Conservation (phyloP, 1,140 invertebrate genomes). For the Aphaenogaster rudis region DNA sequence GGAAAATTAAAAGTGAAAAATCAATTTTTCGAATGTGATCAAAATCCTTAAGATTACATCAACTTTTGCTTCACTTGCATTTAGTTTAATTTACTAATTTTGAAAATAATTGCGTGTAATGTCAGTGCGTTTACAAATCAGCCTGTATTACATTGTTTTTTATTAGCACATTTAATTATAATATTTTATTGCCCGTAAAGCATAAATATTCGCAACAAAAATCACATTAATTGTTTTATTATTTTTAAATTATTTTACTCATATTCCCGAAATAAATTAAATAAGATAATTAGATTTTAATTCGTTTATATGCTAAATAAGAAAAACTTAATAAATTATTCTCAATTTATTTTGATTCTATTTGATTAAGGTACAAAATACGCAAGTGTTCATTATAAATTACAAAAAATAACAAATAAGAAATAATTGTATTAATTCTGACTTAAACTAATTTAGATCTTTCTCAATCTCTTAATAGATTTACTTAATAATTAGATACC, state of each 20-base stretch:
- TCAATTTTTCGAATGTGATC: not conserved
- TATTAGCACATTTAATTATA: not conserved
- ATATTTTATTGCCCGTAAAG: not conserved
- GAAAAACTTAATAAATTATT: constrained; percentile 1
- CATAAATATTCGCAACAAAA: not conserved
- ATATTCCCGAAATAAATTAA: not conserved
- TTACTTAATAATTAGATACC: not conserved
- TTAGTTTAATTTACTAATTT: not conserved
- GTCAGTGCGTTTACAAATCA: not conserved
- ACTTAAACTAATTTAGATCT: not conserved
- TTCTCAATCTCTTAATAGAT: not conserved
- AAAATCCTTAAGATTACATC: no score
- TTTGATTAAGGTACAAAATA: not conserved
- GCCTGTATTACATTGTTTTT: not conserved
- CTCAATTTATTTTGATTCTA: not conserved
- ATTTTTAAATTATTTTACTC: not conserved
- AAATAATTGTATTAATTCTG: not conserved
- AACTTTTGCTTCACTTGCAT: no score
- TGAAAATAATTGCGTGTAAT: not conserved
- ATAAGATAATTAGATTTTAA: not conserved
- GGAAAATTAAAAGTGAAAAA: not conserved
- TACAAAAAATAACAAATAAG: not conserved
- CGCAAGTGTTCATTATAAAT: not conserved
- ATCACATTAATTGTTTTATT: not conserved
- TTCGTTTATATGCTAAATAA: not conserved